Conservation (phyloP, 2,888 invertebrate genomes). For the Hermodice carunculata region DNA sequence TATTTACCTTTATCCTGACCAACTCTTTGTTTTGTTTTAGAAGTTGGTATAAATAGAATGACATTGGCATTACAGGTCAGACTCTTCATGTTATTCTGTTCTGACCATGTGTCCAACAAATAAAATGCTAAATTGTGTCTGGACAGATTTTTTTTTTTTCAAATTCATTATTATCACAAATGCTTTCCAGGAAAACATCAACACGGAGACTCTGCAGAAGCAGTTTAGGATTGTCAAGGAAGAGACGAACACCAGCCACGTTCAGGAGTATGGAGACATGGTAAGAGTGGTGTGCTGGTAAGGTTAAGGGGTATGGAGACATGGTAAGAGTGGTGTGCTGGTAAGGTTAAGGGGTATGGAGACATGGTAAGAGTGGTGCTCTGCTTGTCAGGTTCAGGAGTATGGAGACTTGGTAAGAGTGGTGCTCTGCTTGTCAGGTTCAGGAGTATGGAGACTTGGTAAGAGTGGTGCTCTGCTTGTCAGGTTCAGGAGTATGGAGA, state of each 20-base stretch:
- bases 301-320: slow-evolving; percentile 75
- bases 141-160: background rate
- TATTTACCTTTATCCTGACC: no score
- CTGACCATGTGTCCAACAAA: no score
- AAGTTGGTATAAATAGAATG: no score
- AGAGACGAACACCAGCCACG: slow-evolving; percentile 75
- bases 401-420: slow-evolving; percentile 73
- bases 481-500: no score
- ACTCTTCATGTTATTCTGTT: no score
- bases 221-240: slow-evolving; percentile 73
- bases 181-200: slow-evolving; percentile 70
- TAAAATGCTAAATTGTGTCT: no score
- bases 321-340: slow-evolving; percentile 70
- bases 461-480: no score
- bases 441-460: no score
- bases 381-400: slow-evolving; percentile 75
- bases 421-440: no score
- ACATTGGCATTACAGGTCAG: no score
- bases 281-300: slow-evolving; percentile 72
- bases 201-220: slow-evolving; percentile 71
- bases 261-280: slow-evolving; percentile 74
- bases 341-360: slow-evolving; percentile 75
- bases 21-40: no score
- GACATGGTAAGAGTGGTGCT: slow-evolving; percentile 70
- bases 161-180: background rate